phyloP scores from a whole-genome alignment of 2,797 vertebrate species.

The Nasua narica region DNA sequence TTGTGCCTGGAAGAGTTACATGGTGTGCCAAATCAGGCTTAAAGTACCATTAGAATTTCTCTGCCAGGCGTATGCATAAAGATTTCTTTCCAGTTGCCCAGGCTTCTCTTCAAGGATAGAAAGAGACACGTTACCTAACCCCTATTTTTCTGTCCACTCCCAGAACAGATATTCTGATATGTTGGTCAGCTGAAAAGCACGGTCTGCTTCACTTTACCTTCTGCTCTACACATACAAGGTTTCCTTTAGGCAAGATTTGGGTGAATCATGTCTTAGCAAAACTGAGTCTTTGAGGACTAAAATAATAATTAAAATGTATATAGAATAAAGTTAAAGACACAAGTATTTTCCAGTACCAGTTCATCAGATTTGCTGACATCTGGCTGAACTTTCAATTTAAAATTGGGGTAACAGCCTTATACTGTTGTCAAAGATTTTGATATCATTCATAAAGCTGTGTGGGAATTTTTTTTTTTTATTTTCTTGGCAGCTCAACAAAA shows the following conservation, averaged over 20 bases:
- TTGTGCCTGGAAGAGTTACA: constrained; percentile 6
- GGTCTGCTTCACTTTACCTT: not conserved
- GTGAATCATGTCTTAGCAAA: constrained; percentile 68
- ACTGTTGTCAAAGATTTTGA: constrained; percentile 22
- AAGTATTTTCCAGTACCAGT: constrained; percentile 16
- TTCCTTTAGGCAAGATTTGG: constrained; percentile 42
- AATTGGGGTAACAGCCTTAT: constrained; percentile 19
- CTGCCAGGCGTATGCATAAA: not conserved
- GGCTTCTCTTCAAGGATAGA: not conserved
- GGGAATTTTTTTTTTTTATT: constrained; percentile 53
- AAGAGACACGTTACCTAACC: not conserved
- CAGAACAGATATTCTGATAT: not conserved
- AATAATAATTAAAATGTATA: not conserved
- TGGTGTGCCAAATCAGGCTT: constrained; percentile 30
- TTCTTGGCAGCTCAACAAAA: constrained; percentile 55
- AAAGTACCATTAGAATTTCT: not conserved
- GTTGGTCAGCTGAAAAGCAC: not conserved
- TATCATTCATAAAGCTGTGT: constrained; percentile 50
- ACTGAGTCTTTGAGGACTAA: constrained; percentile 42
- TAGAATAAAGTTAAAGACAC: constrained; percentile 31
- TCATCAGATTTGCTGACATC: constrained; percentile 50
- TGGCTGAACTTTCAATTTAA: constrained; percentile 59
- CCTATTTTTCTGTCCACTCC: not conserved
- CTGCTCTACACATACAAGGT: not conserved
- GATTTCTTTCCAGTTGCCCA: not conserved